A percentile compares a stretch with the other conserved stretches of the same genome.
Evolutionary conservation across 2,797 vertebrate species (phyloP).

Genomic region (Darevskia mixta): DNA sequence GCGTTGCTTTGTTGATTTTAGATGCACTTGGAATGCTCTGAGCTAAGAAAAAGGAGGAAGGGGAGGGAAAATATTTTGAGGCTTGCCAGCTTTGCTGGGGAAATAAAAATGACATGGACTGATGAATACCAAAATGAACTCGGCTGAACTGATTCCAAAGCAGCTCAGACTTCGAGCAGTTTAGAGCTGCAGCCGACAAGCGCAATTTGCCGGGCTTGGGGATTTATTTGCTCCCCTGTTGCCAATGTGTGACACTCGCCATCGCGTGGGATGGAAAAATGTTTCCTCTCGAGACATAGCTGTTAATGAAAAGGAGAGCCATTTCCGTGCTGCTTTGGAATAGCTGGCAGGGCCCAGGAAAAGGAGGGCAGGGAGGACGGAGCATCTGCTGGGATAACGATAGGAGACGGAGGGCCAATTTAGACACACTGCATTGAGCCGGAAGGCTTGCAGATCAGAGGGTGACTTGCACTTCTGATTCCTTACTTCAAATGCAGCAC

Average conservation of each 20-base stretch:
- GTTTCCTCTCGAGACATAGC: constrained; percentile 36
- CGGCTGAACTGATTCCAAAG: constrained; percentile 11
- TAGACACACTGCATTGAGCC: background rate
- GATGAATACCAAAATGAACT: background rate
- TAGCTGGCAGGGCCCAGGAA: constrained; percentile 1
- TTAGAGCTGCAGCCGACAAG: background rate
- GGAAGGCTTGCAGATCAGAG: background rate
- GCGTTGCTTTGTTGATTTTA: constrained; percentile 43
- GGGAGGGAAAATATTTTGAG: background rate
- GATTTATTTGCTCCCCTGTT: background rate
- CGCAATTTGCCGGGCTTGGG: background rate
- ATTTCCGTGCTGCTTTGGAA: constrained; percentile 22
- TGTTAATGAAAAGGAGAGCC: constrained; percentile 26
- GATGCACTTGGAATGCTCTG: constrained; percentile 22
- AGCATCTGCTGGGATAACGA: background rate
- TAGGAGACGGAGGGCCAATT: background rate
- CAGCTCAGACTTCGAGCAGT: background rate
- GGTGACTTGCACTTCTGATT: background rate
- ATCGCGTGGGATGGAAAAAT: background rate
- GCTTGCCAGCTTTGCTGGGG: constrained; percentile 7
- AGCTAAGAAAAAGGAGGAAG: constrained; percentile 16
- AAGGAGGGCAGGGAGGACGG: background rate
- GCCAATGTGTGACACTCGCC: background rate
- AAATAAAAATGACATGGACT: constrained; percentile 33
- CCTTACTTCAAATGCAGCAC: no score